phyloP scores from a whole-genome alignment of 1,140 invertebrate genomes.

The Latrodectus geometricus region DNA sequence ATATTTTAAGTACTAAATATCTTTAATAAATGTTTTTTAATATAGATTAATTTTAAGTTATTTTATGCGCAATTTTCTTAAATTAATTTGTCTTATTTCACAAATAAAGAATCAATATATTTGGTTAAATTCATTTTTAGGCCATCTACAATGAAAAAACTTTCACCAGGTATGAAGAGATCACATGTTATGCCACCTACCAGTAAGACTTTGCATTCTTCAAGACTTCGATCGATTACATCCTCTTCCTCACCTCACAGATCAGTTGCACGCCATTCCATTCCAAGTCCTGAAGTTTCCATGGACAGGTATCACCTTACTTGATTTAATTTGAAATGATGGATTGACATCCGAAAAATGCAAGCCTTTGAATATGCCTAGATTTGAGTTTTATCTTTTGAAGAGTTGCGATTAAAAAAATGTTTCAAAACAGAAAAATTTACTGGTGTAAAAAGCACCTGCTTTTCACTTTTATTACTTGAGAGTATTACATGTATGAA shows the following conservation, averaged over 20 bases:
- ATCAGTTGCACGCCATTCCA: constrained; percentile 20
- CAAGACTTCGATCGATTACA: constrained; percentile 12
- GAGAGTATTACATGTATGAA: too few species aligned
- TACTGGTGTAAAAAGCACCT: too few species aligned
- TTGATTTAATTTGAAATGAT: constrained; percentile 24
- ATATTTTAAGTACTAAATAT: too few species aligned
- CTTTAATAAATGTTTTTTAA: too few species aligned
- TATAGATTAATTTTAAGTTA: too few species aligned
- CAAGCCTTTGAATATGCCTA: not conserved
- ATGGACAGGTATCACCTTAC: constrained; percentile 51
- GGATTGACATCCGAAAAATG: constrained; percentile 1
- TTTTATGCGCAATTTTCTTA: too few species aligned
- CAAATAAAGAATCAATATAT: too few species aligned
- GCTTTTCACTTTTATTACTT: too few species aligned
- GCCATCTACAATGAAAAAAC: not conserved
- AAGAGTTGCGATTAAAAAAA: not conserved
- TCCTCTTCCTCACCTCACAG: constrained; percentile 28
- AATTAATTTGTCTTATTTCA: too few species aligned
- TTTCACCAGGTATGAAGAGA: constrained; percentile 29
- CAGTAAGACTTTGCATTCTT: constrained; percentile 23
- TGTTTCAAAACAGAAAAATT: too few species aligned
- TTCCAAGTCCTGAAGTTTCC: constrained; percentile 7
- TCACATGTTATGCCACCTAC: not conserved
- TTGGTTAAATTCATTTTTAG: not conserved
- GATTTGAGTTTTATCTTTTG: not conserved